Evolutionary conservation across 1,140 invertebrate genomes (phyloP).

Genomic region (Latrodectus geometricus): DNA sequence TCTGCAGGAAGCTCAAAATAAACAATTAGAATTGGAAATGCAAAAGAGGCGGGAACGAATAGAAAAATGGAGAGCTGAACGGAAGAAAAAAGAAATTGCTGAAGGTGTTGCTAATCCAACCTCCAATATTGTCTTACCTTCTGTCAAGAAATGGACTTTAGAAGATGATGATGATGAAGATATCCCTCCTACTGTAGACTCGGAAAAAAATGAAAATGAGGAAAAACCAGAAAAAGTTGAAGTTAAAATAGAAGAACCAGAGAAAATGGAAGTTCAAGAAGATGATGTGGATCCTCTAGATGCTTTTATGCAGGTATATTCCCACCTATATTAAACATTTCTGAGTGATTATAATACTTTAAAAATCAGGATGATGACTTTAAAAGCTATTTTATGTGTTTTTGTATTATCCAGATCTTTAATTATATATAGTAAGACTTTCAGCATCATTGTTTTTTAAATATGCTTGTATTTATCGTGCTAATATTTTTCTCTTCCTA

Average conservation of each 20-base stretch:
- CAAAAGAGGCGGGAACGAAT: conserved; percentile 93
- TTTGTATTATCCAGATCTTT: background rate
- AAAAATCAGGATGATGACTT: background rate
- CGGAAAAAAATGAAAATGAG: conserved; percentile 64
- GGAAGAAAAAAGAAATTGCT: conserved; percentile 81
- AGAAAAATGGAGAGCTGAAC: conserved; percentile 89
- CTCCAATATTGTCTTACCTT: conserved; percentile 38
- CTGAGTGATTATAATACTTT: background rate
- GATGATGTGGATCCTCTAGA: conserved; percentile 95
- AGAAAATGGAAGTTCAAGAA: conserved; percentile 81
- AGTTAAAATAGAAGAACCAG: conserved; percentile 64
- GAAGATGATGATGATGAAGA: conserved; percentile 70
- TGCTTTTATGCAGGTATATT: conserved; percentile 90
- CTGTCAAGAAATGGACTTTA: conserved; percentile 68
- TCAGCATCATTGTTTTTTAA: too few relatives aligned
- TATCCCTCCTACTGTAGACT: conserved; percentile 54
- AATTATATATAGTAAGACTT: too few relatives aligned
- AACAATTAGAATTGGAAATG: conserved; percentile 93
- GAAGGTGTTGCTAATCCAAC: conserved; percentile 64
- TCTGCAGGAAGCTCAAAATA: conserved; percentile 77
- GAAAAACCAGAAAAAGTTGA: conserved; percentile 69
- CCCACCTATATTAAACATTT: background rate
- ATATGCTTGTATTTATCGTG: too few relatives aligned
- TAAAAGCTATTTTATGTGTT: background rate
- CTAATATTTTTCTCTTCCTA: too few relatives aligned